Evolutionary conservation across 1,140 invertebrate species (phyloP), one percentile per base, ranked within the genome.

Genomic region (Drosophila pallidifrons): DNA sequence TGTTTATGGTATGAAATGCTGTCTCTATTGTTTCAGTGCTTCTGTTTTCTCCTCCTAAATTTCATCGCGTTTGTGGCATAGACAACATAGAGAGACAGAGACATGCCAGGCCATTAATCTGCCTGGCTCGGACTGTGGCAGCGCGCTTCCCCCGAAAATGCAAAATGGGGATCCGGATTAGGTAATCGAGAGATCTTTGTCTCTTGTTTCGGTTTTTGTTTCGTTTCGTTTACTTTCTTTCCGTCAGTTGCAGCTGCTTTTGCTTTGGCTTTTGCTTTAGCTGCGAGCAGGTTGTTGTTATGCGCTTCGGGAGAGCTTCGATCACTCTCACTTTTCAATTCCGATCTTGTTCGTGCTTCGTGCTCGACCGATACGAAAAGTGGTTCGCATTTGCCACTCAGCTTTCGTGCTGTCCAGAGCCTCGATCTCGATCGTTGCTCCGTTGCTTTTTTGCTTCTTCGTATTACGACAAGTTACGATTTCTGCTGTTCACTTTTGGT

Each of bases 11-110:
- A 45, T 47, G 46, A n/a, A 61, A 8, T 46, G 11, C 20, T 35
- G n/a, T 51, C 15, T 51, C 38, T 51, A 72, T 49, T 30, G 49
- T 79, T 57, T 70, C 64, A 81, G 65, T 75, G 87, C 77, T 77
- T 75, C 52, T 64, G 64, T 82, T 88, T 88, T 87, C 85, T 81
- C 85, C 83, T 67, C 73, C 80, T 79, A 77, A 72, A 79, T 77
- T 67, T 88, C 83, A 87, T 71, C 65, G 69, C 58, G 30, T 58
- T 52, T 57, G 52, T 65, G 61, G 41, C 30, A 54, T 30, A 52
- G 54, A 79, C 59, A 55, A 25, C 30, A 54, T 35, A 47, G 63
- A 79, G 70, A 64, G 69, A 74, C 68, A 79, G 70, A 64, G 69
- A 74, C 68, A 58, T 46, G 65, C 47, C 74, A 60, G 72, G 82